Conservation (phyloP, 2,888 invertebrate species). For the Tethea ocularis region DNA sequence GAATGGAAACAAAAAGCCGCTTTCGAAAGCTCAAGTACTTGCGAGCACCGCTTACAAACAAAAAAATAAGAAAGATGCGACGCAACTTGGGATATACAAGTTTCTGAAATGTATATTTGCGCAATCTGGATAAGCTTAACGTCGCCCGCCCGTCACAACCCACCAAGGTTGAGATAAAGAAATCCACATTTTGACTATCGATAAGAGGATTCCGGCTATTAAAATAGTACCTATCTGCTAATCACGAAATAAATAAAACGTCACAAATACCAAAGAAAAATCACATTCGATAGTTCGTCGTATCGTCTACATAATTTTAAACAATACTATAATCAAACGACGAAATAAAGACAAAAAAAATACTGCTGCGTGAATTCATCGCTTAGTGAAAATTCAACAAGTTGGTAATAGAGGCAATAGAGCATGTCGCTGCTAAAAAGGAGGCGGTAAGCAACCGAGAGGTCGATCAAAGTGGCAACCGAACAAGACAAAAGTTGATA, state of each 20-base stretch:
- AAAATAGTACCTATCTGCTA: conserved; percentile 14
- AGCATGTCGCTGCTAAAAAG: conserved; percentile 3
- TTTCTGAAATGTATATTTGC: neutral
- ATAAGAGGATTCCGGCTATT: conserved; percentile 24
- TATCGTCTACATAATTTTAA: neutral
- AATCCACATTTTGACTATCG: conserved; percentile 22
- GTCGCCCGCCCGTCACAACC: conserved; percentile 1
- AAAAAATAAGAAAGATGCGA: neutral
- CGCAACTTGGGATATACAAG: neutral
- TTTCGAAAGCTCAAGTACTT: conserved; percentile 35
- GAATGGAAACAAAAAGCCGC: conserved; percentile 41
- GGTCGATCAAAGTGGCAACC: conserved; percentile 4
- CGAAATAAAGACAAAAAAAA: too few species aligned
- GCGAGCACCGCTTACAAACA: neutral
- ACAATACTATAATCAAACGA: too few species aligned
- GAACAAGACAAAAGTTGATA: conserved; percentile 12
- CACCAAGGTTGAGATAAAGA: conserved; percentile 31
- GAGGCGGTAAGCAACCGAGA: conserved; percentile 3
- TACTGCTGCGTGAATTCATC: neutral
- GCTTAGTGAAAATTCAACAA: too few species aligned
- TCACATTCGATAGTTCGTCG: neutral
- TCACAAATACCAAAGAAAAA: neutral
- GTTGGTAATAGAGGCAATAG: too few species aligned
- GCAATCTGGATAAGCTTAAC: neutral
- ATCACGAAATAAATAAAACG: conserved; percentile 21